These are phyloP conservation scores for Euproctis similis DNA, from an alignment of 2,888 invertebrate species.

Conservation along the genomic window DNA sequence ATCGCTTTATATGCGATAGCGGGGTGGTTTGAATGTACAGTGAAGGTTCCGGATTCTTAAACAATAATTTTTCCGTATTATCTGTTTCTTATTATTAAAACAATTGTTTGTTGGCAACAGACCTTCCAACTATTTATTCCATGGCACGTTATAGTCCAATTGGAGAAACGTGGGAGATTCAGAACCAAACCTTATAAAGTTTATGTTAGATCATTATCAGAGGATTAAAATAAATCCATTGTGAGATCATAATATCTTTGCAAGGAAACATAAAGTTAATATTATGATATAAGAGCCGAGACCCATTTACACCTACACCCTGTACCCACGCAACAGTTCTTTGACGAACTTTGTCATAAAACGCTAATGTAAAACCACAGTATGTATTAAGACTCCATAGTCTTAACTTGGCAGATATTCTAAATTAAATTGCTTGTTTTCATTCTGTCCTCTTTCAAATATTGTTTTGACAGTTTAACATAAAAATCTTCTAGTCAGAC, in stretches of 20 bases:
- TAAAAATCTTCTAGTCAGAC: not conserved
- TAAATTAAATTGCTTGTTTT: too few relatives aligned
- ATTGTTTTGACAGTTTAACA: slow-evolving; percentile 22
- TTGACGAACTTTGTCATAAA: slow-evolving; percentile 46
- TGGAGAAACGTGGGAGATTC: too few relatives aligned
- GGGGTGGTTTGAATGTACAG: too few relatives aligned
- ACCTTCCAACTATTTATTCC: too few relatives aligned
- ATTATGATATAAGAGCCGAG: slow-evolving; percentile 30
- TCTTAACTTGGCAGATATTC: slow-evolving; percentile 41
- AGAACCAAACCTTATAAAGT: too few relatives aligned
- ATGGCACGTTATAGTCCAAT: too few relatives aligned
- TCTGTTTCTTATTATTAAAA: too few relatives aligned
- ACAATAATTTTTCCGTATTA: too few relatives aligned
- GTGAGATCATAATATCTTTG: slow-evolving; percentile 20
- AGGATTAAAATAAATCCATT: slow-evolving; percentile 9
- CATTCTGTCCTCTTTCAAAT: slow-evolving; percentile 4
- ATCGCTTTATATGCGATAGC: too few relatives aligned
- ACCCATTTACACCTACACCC: slow-evolving; percentile 47
- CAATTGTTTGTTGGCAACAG: too few relatives aligned
- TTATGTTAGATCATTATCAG: too few relatives aligned
- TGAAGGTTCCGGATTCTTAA: too few relatives aligned
- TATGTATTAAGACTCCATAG: slow-evolving; percentile 38
- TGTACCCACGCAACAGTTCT: slow-evolving; percentile 49
- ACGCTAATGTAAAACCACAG: slow-evolving; percentile 41
- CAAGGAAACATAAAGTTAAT: slow-evolving; percentile 38